Evolutionary conservation across 1,140 invertebrate species (phyloP), one percentile per base, ranked within the genome.

Genomic region (Heliconius nattereri): DNA sequence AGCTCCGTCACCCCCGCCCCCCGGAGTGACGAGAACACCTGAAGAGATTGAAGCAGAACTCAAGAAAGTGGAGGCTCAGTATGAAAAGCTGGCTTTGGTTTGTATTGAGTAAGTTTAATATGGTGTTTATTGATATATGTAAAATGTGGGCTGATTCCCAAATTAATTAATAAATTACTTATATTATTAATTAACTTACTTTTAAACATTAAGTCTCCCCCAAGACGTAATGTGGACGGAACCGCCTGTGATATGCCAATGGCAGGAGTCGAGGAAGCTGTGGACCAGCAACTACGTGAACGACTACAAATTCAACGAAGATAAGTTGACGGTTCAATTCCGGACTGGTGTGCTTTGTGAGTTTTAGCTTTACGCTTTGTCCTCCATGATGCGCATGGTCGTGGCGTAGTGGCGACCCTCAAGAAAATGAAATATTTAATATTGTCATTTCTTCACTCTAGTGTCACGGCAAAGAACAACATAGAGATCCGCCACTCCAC

Each of bases 301-400:
- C 80, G 97, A 98, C 82, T 95, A 97, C 70, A 97, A 97, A 86
- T 98, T 97, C 85, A 98, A 97, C 86, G 97, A 98, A 86, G 97
- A 98, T 82, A 97, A 97, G 85, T 96, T 97, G 23, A 96, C 95
- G 1, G 94, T 98, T 66, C 96, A 96, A 66, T 97, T 98, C 82
- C 95, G 97, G 60, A 97, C 96, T 2, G 97, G 97, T 0, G 95
- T 96, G 81, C 95, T 98, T 73, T 97, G 97, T 88, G 73, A 26
- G n/a, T 57, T n/a, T 54, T 54, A 57, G n/a, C 54, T 52, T 20
- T 16, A 52, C 13, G 49, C 19, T 19, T 19, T 52, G 20, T 52
- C 11, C 19, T 16, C 3, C 49, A 16, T 20, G 32, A 32, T 32
- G 32, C 32, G 29, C 2, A 29, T 5, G 29, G 29, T 32, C 29